Percentiles rank a stretch among this genome's conserved stretches.
Conservation (phyloP, 2,113 vertebrate genomes). For the Phalacrocorax pelagicus region DNA sequence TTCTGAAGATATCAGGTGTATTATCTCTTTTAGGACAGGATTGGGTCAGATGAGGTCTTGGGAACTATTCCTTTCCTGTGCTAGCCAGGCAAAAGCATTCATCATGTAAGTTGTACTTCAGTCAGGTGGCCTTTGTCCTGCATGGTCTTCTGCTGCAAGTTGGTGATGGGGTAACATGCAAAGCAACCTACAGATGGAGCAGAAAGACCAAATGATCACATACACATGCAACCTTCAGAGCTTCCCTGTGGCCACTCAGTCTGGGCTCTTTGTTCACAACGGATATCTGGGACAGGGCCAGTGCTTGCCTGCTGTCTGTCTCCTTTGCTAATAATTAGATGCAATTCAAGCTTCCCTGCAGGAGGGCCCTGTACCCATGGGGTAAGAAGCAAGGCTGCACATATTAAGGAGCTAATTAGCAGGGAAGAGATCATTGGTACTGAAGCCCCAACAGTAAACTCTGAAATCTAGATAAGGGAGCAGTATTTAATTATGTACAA, state of each 20-base stretch:
- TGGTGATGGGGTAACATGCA: not conserved
- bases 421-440: not conserved
- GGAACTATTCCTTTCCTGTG: not conserved
- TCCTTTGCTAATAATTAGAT: slow-evolving; percentile 46
- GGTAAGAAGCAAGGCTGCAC: slow-evolving; percentile 32
- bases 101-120: not conserved
- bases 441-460: slow-evolving; percentile 48
- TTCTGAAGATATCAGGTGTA: not conserved
- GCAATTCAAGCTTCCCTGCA: slow-evolving; percentile 13
- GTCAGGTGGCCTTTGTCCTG: not conserved
- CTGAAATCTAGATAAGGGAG: slow-evolving; percentile 53
- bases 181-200: not conserved
- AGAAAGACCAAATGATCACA: not conserved
- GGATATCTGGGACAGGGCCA: not conserved
- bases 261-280: not conserved
- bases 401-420: slow-evolving; percentile 66
- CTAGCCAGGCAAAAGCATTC: not conserved
- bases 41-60: not conserved
- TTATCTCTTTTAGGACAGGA: not conserved
- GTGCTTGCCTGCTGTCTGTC: not conserved
- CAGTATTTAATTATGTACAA: slow-evolving; percentile 64
- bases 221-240: not conserved
- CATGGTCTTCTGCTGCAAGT: not conserved
- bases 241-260: not conserved
- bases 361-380: not conserved